phyloP scores from a whole-genome alignment of 1,140 invertebrate species.

The Zophobas morio region DNA sequence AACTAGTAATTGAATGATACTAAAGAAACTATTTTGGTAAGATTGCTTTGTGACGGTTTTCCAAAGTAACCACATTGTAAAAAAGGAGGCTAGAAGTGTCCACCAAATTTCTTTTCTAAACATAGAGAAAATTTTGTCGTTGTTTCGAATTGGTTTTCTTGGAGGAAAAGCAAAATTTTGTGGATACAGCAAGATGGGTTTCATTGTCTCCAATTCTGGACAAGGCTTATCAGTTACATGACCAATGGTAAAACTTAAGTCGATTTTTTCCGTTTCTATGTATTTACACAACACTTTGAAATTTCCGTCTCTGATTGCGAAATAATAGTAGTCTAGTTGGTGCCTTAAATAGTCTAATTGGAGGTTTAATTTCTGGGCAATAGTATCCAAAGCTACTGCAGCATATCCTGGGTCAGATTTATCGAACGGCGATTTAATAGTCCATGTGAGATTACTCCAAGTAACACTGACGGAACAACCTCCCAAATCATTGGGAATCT shows the following conservation, averaged over 20 bases:
- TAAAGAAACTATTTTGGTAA: neutral
- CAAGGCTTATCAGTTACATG: no score
- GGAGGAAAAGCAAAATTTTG: constrained; percentile 13
- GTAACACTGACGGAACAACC: constrained; percentile 6
- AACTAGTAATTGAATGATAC: neutral
- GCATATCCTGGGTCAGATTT: neutral
- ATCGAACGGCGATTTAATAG: neutral
- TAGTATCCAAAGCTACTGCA: neutral
- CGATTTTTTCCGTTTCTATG: neutral
- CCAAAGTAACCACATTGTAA: neutral
- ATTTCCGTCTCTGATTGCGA: neutral
- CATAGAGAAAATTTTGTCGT: neutral
- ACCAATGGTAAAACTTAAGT: neutral
- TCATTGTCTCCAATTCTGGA: neutral
- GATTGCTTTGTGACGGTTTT: neutral
- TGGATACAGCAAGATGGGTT: neutral
- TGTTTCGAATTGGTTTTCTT: neutral
- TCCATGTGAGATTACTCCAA: neutral
- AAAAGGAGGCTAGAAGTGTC: neutral
- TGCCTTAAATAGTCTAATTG: neutral
- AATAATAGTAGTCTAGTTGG: neutral
- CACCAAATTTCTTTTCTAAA: neutral
- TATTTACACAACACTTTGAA: neutral
- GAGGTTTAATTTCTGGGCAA: neutral
- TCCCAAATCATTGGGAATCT: constrained; percentile 1